Evolutionary conservation across 2,797 vertebrate genomes (phyloP).

Genomic region (Hippopotamyrus pictus): DNA sequence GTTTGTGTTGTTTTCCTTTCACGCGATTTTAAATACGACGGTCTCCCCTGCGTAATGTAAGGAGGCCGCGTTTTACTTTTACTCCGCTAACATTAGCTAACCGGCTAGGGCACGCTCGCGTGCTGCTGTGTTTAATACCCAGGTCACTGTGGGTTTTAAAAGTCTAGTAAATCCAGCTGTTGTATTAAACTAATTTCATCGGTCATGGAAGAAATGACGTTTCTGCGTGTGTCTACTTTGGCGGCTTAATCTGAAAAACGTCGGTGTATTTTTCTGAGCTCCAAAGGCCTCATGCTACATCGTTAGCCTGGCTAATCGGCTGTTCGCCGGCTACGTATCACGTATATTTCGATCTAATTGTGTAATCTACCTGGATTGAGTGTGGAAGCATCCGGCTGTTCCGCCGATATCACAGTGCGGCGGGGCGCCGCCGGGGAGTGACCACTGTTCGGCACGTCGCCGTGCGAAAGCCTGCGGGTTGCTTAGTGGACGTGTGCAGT

Average conservation of each 20-base stretch:
- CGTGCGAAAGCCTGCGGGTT: neutral
- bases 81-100: slow-evolving; percentile 8
- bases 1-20: neutral
- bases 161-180: neutral
- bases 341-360: slow-evolving; percentile 60
- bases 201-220: neutral
- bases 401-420: neutral
- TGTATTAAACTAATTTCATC: neutral
- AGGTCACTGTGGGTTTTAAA: neutral
- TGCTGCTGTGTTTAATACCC: neutral
- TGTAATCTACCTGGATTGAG: slow-evolving; percentile 55
- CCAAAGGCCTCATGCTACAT: slow-evolving; percentile 15
- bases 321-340: slow-evolving; percentile 36
- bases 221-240: neutral
- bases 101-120: neutral
- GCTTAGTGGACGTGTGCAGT: neutral
- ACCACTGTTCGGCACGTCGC: neutral
- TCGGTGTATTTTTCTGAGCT: neutral
- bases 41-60: slow-evolving; percentile 37
- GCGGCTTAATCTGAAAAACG: neutral
- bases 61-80: slow-evolving; percentile 37
- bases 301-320: slow-evolving; percentile 51
- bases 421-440: neutral
- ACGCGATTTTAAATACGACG: slow-evolving; percentile 49
- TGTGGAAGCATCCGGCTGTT: slow-evolving; percentile 7